Evolutionary conservation across 2,113 vertebrate genomes (phyloP).

Genomic region (Cervus canadensis): DNA sequence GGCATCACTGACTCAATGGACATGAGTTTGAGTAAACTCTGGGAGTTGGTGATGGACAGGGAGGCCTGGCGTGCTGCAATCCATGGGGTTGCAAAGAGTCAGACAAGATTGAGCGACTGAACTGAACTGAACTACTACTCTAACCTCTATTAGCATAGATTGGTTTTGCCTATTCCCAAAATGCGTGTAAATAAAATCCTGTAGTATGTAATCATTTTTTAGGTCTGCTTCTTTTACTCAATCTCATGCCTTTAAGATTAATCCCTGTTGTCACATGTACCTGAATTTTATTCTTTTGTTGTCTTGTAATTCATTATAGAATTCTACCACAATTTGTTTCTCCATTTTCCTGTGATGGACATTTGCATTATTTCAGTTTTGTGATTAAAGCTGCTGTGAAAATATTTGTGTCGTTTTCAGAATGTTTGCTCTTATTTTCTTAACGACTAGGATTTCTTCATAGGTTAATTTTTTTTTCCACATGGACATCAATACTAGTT

Average conservation of each 20-base stretch:
- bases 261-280: neutral
- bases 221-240: neutral
- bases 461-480: neutral
- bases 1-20: neutral
- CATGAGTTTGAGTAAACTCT: neutral
- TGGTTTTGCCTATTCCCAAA: neutral
- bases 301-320: neutral
- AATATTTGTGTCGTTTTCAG: neutral
- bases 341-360: neutral
- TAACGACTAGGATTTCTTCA: neutral
- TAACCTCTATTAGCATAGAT: neutral
- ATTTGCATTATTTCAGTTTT: neutral
- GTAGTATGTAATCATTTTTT: neutral
- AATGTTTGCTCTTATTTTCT: neutral
- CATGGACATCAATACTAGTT: neutral
- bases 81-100: neutral
- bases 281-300: neutral
- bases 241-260: neutral
- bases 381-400: neutral
- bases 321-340: neutral
- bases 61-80: neutral
- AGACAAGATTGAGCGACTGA: neutral
- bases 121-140: neutral
- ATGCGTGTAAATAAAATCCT: neutral
- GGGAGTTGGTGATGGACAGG: neutral